Evolutionary conservation across 2,888 invertebrate genomes (phyloP), one percentile per base, ranked within the genome.

Genomic region (Leptodirus hochenwartii): DNA sequence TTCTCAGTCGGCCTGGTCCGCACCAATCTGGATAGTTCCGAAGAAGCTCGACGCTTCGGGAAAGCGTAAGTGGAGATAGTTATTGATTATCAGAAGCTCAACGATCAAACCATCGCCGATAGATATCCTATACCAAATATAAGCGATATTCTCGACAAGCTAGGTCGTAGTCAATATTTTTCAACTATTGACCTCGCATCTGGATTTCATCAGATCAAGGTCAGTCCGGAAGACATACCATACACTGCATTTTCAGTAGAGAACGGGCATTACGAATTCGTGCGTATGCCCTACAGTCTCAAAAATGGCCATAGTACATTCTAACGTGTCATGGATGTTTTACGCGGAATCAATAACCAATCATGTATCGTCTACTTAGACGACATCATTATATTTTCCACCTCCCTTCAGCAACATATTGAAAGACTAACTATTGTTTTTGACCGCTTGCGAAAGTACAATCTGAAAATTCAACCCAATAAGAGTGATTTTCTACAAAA

Each of bases 121-220:
- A 41, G 36, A 35, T 49, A 46, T 16, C 46, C 43, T 2, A 32
- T 49, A 15, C 46, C 41, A 35, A 43, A 46, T 24, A 45, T 51
- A 8, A 35, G 38, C 2, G 46, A 49, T 10, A 38, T 49, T 4
- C 31, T 50, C 13, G 46, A 49, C 25, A 42, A 46, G 31, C 27
- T 48, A 16, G 47, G 47, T 2, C 35, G 39, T 29, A 41, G 41
- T 13, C 29, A 41, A 15, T 49, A 44, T 27, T 50, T 50, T 31
- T 39, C 43, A 1, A 44, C 40, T 0, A 25, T 50, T 3, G 47
- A 51, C 31, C 30, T 49, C 4, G 43, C 47, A 1, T 39, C 37
- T 17, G 49, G 47, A 1, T 51, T 46, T 27, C 43, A 45, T 27
- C 49, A 52, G 31, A 46, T 51, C 2, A 41, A 41, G 9, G 31